These are phyloP conservation scores for Parasteatoda lunata DNA, from an alignment of 2,888 invertebrate genomes.

Conservation along the genomic window DNA sequence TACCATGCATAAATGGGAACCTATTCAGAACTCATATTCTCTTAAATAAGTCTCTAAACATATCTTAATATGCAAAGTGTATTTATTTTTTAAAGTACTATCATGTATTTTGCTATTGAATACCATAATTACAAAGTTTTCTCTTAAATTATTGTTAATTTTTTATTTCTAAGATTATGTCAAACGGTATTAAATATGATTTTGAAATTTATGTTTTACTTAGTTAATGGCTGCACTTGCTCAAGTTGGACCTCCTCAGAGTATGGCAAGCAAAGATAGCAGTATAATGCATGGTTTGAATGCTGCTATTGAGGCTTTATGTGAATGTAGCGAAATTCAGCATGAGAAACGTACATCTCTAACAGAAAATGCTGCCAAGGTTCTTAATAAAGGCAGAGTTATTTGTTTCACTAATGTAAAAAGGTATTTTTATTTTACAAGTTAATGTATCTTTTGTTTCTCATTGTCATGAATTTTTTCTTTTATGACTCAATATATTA, in stretches of 20 bases:
- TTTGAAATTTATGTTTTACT: conserved; percentile 67
- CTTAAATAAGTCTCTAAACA: too few species aligned
- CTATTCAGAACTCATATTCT: too few species aligned
- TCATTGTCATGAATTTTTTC: not conserved
- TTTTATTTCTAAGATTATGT: too few species aligned
- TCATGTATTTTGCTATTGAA: too few species aligned
- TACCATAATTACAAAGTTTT: too few species aligned
- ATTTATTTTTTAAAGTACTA: too few species aligned
- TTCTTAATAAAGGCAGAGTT: conserved; percentile 83
- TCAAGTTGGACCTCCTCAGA: conserved; percentile 82
- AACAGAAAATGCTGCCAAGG: conserved; percentile 76
- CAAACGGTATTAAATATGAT: too few species aligned
- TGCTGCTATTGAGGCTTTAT: conserved; percentile 88
- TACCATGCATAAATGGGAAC: too few species aligned
- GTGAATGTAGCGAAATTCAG: conserved; percentile 87
- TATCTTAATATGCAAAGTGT: too few species aligned
- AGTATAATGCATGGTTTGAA: conserved; percentile 86
- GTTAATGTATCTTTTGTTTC: too few species aligned
- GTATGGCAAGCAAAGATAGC: conserved; percentile 36
- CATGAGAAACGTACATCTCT: conserved; percentile 77
- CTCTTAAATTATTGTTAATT: too few species aligned
- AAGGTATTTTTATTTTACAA: conserved; percentile 71
- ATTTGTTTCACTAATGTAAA: conserved; percentile 92
- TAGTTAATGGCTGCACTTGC: conserved; percentile 88
- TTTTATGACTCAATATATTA: too few species aligned